phyloP scores from a whole-genome alignment of 2,888 invertebrate genomes.

The Tetragnatha montana region DNA sequence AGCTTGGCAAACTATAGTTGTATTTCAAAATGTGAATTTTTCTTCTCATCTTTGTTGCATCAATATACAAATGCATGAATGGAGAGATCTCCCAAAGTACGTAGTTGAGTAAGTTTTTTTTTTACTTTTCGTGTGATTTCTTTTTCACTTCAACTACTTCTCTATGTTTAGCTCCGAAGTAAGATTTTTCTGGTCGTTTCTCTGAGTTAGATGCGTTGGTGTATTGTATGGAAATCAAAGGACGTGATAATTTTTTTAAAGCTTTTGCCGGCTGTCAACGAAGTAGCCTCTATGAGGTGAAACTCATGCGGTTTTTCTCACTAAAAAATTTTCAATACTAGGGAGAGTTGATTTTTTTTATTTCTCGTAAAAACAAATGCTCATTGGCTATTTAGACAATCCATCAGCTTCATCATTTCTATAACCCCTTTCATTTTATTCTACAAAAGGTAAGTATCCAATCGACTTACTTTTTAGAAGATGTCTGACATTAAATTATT shows the following conservation, averaged over 20 bases:
- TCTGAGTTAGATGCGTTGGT: neutral
- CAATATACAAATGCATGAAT: too few species aligned
- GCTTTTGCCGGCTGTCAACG: neutral
- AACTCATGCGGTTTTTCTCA: neutral
- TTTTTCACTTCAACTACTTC: neutral
- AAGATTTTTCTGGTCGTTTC: neutral
- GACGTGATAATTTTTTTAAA: neutral
- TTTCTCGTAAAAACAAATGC: too few species aligned
- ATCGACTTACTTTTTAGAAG: too few species aligned
- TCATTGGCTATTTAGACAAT: too few species aligned
- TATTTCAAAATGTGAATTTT: too few species aligned
- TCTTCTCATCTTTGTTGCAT: too few species aligned
- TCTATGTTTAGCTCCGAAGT: neutral
- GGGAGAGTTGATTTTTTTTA: too few species aligned
- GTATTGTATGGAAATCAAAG: conserved; percentile 14
- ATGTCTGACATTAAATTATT: too few species aligned
- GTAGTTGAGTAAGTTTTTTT: neutral
- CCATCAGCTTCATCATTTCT: too few species aligned
- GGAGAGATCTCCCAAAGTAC: neutral
- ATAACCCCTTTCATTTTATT: too few species aligned
- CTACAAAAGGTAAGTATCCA: too few species aligned
- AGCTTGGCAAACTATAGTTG: too few species aligned
- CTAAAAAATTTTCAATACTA: neutral
- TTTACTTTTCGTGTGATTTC: neutral
- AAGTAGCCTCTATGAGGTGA: neutral